A percentile compares a stretch with the other conserved stretches of the same genome.
phyloP scores from a whole-genome alignment of 53 echinoderm and acorn worm species.

The Actinopyga echinites region DNA sequence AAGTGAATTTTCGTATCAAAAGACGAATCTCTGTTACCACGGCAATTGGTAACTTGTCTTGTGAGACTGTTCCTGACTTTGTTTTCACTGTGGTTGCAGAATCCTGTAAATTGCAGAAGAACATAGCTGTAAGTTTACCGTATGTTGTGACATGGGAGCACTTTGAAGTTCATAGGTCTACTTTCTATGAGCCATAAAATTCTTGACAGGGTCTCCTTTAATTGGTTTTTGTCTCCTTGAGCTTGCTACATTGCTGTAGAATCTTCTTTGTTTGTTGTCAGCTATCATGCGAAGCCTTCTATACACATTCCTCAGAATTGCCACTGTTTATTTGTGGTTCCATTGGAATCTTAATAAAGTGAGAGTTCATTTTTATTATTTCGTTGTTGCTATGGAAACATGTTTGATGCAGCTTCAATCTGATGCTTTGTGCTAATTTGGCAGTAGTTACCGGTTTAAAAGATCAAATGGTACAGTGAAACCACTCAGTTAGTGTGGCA shows the following conservation, averaged over 20 bases:
- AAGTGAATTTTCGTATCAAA: too few relatives aligned
- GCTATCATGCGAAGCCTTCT: too few relatives aligned
- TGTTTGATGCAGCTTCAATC: too few relatives aligned
- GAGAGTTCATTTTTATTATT: conserved; percentile 4
- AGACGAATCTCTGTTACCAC: not conserved
- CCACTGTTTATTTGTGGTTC: conserved; percentile 36
- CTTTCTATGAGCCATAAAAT: conserved; percentile 40
- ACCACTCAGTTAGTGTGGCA: too few relatives aligned
- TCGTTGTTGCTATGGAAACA: conserved; percentile 19
- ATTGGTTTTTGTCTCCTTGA: conserved; percentile 20
- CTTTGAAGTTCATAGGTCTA: conserved; percentile 28
- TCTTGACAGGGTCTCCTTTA: conserved; percentile 12
- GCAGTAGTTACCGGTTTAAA: too few relatives aligned
- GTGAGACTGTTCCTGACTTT: not conserved
- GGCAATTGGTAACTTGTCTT: not conserved
- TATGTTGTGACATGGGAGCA: conserved; percentile 23
- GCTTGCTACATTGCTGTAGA: too few relatives aligned
- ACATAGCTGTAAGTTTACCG: conserved; percentile 2
- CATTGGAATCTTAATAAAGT: conserved; percentile 14
- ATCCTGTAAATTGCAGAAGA: not conserved
- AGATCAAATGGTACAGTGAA: too few relatives aligned
- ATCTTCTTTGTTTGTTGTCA: too few relatives aligned
- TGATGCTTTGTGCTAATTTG: too few relatives aligned
- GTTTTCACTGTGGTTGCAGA: not conserved
- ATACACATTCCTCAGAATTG: conserved; percentile 25